Evolutionary conservation across 1,140 invertebrate species (phyloP).

Genomic region (Lutraria rhynchaena): DNA sequence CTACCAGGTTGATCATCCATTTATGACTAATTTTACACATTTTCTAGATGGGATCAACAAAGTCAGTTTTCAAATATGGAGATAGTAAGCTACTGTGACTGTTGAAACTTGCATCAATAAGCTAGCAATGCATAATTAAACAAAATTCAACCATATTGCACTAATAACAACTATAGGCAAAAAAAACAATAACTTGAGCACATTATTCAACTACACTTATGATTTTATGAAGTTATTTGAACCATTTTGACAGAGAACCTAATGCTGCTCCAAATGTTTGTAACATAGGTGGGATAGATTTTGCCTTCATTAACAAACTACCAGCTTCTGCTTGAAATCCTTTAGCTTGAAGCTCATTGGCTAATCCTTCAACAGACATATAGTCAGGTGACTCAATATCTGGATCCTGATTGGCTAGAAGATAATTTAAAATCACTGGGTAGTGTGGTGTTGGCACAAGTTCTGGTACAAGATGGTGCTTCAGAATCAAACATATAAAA

Average conservation of each 20-base stretch:
- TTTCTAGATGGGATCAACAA: too few relatives aligned
- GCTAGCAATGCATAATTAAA: too few relatives aligned
- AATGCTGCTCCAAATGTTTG: slow-evolving; percentile 71
- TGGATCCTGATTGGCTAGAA: slow-evolving; percentile 62
- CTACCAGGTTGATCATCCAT: too few relatives aligned
- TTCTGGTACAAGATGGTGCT: slow-evolving; percentile 61
- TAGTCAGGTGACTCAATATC: slow-evolving; percentile 52
- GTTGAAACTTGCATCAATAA: too few relatives aligned
- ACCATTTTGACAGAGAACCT: slow-evolving; percentile 59
- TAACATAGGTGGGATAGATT: slow-evolving; percentile 66
- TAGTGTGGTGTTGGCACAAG: slow-evolving; percentile 66
- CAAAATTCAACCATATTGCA: too few relatives aligned
- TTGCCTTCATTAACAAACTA: slow-evolving; percentile 64
- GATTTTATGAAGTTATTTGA: slow-evolving; percentile 65
- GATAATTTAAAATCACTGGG: slow-evolving; percentile 55
- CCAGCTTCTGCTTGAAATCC: slow-evolving; percentile 73
- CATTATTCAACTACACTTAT: too few relatives aligned
- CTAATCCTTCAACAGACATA: slow-evolving; percentile 53
- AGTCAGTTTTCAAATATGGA: too few relatives aligned
- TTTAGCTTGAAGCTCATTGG: slow-evolving; percentile 60
- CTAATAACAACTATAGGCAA: too few relatives aligned
- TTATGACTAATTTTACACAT: too few relatives aligned
- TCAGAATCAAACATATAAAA: slow-evolving; percentile 65
- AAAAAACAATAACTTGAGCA: too few relatives aligned
- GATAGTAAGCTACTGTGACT: too few relatives aligned